Base-by-base conservation (phyloP, 1,140 invertebrate species). In the Apis dorsata region DNA sequence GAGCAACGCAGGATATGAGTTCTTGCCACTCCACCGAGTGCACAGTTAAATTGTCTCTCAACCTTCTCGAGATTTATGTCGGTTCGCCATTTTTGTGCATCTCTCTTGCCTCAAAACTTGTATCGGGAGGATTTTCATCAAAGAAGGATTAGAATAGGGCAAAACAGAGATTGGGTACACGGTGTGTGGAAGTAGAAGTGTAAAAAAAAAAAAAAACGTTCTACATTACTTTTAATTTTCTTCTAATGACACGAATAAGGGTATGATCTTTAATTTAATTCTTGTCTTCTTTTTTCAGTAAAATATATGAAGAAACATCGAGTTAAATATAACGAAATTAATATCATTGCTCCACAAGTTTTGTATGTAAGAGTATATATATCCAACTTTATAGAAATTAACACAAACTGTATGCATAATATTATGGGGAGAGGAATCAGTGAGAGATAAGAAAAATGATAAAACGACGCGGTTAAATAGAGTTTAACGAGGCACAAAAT, bases 361-460 rank as follows among this genome's bases (percentile, higher is more conserved):
- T 44, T 44, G 34, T 44, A 44, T 0, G 5, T 44, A 44, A 0
- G 24, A 5, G 34, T 7, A 5, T 44, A 0, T 44, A 44, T 44
- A 44, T 44, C 34, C 34, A 44, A 44, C 34, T 44, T 44, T 44
- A 44, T 5, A 44, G 34, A 44, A 44, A 44, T 44, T 44, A 44
- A 34, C 34, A 4, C 2, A 34, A 44, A 44, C 5, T 44, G 34
- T 44, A 44, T 44, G 34, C 34, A 44, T 44, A 44, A 44, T 44
- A 44, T 44, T 44, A 44, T 44, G 34, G 34, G 0, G 34, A 44
- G 34, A 44, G 34, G 34, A 44, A 44, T 44, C 34, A 44, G 34
- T 44, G 34, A 7, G 44, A 59, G n/a, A 79, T 60, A 60, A 79
- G 55, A 28, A 49, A 71, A 21, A 65, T 13, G 74, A 24, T 53